phyloP scores from a whole-genome alignment of 2,888 invertebrate genomes.

The Apotomis turbidana region DNA sequence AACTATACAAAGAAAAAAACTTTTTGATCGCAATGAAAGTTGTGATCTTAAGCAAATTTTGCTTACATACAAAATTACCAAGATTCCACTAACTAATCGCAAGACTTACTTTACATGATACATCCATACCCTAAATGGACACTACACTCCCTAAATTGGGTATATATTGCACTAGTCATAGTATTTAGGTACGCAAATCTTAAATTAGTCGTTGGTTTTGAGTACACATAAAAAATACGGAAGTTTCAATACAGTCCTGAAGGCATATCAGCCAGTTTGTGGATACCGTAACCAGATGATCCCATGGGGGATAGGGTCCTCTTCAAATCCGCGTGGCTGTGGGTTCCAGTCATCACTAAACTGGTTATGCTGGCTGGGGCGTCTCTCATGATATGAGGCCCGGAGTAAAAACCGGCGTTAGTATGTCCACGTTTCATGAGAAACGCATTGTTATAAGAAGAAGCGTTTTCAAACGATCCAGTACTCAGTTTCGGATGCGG shows the following conservation, averaged over 20 bases:
- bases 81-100: conserved; percentile 59
- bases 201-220: conserved; percentile 81
- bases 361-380: conserved; percentile 80
- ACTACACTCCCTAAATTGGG: conserved; percentile 52
- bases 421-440: conserved; percentile 85
- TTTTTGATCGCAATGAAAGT: conserved; percentile 37
- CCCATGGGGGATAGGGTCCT: conserved; percentile 73
- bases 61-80: conserved; percentile 78
- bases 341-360: conserved; percentile 73
- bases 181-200: conserved; percentile 72
- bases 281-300: conserved; percentile 73
- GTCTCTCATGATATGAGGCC: conserved; percentile 77
- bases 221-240: conserved; percentile 54
- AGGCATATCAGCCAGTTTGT: conserved; percentile 89
- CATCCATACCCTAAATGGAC: conserved; percentile 24
- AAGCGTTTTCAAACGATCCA: conserved; percentile 64
- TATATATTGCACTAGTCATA: conserved; percentile 79
- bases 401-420: conserved; percentile 87
- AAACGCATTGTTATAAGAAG: conserved; percentile 80
- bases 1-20: conserved; percentile 16
- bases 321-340: conserved; percentile 76
- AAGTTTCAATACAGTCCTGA: conserved; percentile 86
- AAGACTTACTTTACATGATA: conserved; percentile 36
- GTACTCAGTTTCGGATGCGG: conserved; percentile 67
- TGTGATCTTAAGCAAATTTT: conserved; percentile 81